Evolutionary conservation across 2,888 invertebrate species (phyloP), one percentile per base, ranked within the genome.

Genomic region (Volucella bombylans): DNA sequence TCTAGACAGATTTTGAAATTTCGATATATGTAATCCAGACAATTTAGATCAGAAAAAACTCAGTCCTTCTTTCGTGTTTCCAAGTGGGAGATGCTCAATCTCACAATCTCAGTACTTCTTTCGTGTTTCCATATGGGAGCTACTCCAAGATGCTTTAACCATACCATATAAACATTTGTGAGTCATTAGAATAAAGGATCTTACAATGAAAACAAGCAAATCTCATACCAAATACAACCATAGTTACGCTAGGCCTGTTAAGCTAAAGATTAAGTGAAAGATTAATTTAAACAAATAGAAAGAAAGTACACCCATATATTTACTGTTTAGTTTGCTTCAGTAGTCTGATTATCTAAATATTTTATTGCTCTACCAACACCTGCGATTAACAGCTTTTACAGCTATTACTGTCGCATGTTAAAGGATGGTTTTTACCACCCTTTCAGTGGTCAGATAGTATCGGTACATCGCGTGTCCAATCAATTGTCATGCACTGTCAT

Each of bases 331-430:
- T 23, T 8, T 23, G 23, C 3, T 23, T 23, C 3, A n/a, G 3
- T 12, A 14, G 10, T 12, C 39, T 43, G 55, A 57, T 47, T 57
- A 10, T 57, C 23, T 47, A 14, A 54, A 14, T 12, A 15, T 50
- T 59, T 41, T 14, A 71, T 71, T 14, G 23, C 38, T 18, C 14
- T 41, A n/a, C 23, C 38, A 11, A 38, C 65, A 57, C 50, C 38
- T 65, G 4, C 2, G 8, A 23, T 73, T 65, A 74, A 45, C 55
- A 49, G 23, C 23, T 4, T 57, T 59, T 59, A 59, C 49, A 67
- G 18, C 11, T 43, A 64, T n/a, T 41, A 18, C 10, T n/a, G 54
- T 64, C 55, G 73, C 73, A 49, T 74, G 74, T 50, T 57, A 49
- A 65, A 57, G 15, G 31, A 74, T 67, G 65, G 43, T 59, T 67